Evolutionary conservation across 2,113 vertebrate species (phyloP).

Genomic region (Tyrannus savana): DNA sequence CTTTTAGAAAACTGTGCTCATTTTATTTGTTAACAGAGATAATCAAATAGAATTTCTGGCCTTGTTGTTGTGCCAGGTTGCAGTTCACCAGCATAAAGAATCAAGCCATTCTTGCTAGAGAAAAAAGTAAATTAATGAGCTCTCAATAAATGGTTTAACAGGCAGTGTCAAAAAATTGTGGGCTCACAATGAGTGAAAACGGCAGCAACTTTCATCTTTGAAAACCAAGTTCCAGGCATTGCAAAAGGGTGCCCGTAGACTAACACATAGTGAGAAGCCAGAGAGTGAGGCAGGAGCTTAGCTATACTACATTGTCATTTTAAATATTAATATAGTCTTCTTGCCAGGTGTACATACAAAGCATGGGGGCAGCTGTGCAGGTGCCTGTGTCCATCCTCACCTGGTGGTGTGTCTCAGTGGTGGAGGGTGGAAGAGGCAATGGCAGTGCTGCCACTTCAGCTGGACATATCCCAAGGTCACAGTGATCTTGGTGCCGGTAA

Average conservation of each 20-base stretch:
- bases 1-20: neutral
- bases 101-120: neutral
- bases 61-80: neutral
- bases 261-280: neutral
- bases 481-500: accelerated
- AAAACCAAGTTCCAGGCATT: neutral
- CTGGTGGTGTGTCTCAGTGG: accelerated
- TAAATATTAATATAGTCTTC: neutral
- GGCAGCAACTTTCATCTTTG: neutral
- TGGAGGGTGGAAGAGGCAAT: neutral
- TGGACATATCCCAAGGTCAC: accelerated
- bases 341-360: neutral
- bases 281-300: neutral
- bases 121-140: neutral
- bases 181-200: neutral
- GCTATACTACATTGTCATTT: neutral
- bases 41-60: neutral
- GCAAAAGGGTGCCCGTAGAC: neutral
- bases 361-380: neutral
- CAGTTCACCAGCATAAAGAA: neutral
- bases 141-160: constrained; percentile 11
- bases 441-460: neutral
- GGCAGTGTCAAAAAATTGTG: neutral
- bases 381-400: neutral
- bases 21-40: neutral